Conservation (phyloP, 2,113 vertebrate species). For the Pedionomus torquatus region DNA sequence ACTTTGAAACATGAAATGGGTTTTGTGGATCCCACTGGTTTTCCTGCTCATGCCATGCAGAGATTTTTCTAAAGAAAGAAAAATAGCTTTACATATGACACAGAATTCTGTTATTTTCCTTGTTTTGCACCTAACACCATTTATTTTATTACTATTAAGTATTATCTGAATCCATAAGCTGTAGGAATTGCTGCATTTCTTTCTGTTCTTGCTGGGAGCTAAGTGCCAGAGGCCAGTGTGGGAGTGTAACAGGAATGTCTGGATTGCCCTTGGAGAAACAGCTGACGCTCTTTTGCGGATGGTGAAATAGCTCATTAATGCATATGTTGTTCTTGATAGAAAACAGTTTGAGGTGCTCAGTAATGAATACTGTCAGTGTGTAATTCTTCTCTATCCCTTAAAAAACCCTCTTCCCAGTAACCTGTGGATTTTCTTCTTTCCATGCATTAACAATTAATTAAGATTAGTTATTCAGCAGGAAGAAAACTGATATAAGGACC, state of each 20-base stretch:
- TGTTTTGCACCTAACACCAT: background rate
- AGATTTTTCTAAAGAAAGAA: background rate
- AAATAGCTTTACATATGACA: background rate
- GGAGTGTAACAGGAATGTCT: background rate
- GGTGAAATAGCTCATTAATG: background rate
- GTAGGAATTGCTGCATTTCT: background rate
- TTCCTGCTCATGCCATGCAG: background rate
- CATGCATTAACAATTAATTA: background rate
- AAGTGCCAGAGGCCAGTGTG: fast-evolving
- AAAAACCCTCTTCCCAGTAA: background rate
- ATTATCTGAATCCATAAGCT: background rate
- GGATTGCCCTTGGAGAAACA: background rate
- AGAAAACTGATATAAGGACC: background rate
- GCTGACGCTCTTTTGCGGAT: background rate
- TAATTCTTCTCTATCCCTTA: background rate
- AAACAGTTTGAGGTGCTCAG: background rate
- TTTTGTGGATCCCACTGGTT: background rate
- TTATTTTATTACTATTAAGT: background rate
- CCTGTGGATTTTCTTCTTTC: background rate
- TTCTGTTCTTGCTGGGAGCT: background rate
- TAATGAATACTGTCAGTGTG: background rate
- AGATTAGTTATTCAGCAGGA: background rate
- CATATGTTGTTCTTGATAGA: background rate
- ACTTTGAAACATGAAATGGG: background rate
- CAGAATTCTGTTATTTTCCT: background rate